phyloP scores from a whole-genome alignment of 2,113 vertebrate genomes.

The Festucalex cinctus region DNA sequence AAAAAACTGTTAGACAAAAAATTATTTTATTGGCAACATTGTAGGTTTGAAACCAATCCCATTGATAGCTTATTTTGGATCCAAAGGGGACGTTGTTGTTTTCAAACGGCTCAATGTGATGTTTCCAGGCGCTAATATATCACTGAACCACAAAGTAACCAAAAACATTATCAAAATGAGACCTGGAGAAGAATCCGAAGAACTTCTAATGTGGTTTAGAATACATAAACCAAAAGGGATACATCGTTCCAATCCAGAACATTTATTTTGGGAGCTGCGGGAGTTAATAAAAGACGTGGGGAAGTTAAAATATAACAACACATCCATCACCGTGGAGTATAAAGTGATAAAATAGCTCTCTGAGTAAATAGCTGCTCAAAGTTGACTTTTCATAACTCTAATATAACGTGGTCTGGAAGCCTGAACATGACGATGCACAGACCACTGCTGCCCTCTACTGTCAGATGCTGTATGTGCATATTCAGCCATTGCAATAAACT shows the following conservation, averaged over 20 bases:
- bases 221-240: background rate
- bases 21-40: background rate
- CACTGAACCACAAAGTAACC: background rate
- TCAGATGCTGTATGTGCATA: constrained; percentile 8
- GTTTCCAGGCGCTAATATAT: background rate
- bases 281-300: background rate
- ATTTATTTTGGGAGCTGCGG: background rate
- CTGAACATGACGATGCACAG: background rate
- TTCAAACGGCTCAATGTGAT: constrained; percentile 7
- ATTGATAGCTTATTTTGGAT: background rate
- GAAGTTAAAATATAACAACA: background rate
- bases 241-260: background rate
- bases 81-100: background rate
- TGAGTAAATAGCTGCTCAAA: background rate
- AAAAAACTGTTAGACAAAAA: background rate
- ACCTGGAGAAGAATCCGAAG: background rate
- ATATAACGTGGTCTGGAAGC: background rate
- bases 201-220: background rate
- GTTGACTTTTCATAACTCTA: background rate
- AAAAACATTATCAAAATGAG: background rate
- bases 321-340: background rate
- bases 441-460: constrained; percentile 61
- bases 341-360: background rate
- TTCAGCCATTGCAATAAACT: background rate
- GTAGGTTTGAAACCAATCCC: background rate